Percentiles rank a stretch among this genome's conserved stretches.
Conservation (phyloP, 1,140 invertebrate genomes). For the Lordiphosa collinella region DNA sequence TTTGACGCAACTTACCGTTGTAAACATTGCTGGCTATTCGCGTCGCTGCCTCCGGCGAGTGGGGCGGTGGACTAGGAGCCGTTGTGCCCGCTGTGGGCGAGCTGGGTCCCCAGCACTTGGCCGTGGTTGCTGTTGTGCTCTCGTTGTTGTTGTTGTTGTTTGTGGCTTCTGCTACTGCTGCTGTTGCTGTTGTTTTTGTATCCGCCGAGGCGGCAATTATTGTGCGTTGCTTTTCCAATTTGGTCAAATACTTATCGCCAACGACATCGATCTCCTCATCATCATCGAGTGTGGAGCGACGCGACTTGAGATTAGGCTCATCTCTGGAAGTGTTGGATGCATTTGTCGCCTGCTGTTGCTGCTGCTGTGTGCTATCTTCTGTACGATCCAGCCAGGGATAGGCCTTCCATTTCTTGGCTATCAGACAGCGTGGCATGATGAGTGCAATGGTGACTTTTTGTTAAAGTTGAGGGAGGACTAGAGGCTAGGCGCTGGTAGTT, state of each 20-base stretch:
- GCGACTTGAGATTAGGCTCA: conserved; percentile 61
- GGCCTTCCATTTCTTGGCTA: conserved; percentile 95
- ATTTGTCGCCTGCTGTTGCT: conserved; percentile 21
- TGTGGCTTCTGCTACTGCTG: conserved; percentile 51
- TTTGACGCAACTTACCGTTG: conserved; percentile 82
- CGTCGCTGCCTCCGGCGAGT: conserved; percentile 80
- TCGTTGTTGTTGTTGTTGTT: conserved; percentile 56
- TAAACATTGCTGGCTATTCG: conserved; percentile 83
- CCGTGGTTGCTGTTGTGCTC: conserved; percentile 51
- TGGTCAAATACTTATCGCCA: conserved; percentile 80
- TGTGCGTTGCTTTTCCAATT: conserved; percentile 79
- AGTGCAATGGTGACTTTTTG: conserved; percentile 2
- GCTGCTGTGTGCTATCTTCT: conserved; percentile 79
- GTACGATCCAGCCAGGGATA: conserved; percentile 88
- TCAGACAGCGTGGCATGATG: conserved; percentile 90
- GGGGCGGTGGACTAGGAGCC: conserved; percentile 86
- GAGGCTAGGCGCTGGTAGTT: conserved; percentile 28
- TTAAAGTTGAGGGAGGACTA: conserved; percentile 2
- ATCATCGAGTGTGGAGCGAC: conserved; percentile 81
- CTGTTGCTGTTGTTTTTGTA: conserved; percentile 40
- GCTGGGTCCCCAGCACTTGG: conserved; percentile 85
- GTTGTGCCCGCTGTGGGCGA: conserved; percentile 87
- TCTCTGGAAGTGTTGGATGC: conserved; percentile 26
- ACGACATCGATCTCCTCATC: conserved; percentile 93
- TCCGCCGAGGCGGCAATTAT: conserved; percentile 72